Evolutionary conservation across 2,888 invertebrate genomes (phyloP).

Genomic region (Meandrusa payeni): DNA sequence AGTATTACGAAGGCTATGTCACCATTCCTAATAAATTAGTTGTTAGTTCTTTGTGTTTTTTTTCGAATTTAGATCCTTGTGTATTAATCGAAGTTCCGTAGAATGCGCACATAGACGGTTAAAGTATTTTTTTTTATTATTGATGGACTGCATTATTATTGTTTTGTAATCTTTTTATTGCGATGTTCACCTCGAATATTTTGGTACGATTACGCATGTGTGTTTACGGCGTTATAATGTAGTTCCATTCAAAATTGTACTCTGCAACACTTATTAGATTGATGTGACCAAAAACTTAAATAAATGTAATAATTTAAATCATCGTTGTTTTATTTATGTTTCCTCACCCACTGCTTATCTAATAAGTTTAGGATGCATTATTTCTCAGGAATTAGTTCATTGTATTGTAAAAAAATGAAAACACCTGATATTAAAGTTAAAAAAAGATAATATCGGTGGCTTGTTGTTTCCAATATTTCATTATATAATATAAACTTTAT

Average conservation of each 20-base stretch:
- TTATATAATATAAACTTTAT: too few species aligned
- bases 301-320: conserved; percentile 29
- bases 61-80: conserved; percentile 22
- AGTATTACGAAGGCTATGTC: conserved; percentile 38
- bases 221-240: conserved; percentile 52
- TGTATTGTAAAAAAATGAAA: too few species aligned
- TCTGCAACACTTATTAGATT: conserved; percentile 48
- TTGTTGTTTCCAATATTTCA: too few species aligned
- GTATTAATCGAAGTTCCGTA: conserved; percentile 21
- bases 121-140: conserved; percentile 47
- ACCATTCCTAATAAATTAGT: conserved; percentile 37
- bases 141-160: conserved; percentile 63
- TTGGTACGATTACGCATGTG: conserved; percentile 59
- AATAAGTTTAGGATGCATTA: too few species aligned
- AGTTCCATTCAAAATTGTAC: conserved; percentile 47
- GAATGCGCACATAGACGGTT: conserved; percentile 23
- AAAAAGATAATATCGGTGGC: too few species aligned
- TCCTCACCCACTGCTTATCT: too few species aligned
- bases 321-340: conserved; percentile 9
- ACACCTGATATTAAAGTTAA: too few species aligned
- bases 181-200: conserved; percentile 55
- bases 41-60: conserved; percentile 28
- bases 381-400: too few species aligned
- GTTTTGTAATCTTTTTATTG: conserved; percentile 44
- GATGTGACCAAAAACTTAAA: conserved; percentile 59